These are phyloP conservation scores for Nothobranchius kuhntae DNA, from an alignment of 2,113 vertebrate species.

Conservation along the genomic window DNA sequence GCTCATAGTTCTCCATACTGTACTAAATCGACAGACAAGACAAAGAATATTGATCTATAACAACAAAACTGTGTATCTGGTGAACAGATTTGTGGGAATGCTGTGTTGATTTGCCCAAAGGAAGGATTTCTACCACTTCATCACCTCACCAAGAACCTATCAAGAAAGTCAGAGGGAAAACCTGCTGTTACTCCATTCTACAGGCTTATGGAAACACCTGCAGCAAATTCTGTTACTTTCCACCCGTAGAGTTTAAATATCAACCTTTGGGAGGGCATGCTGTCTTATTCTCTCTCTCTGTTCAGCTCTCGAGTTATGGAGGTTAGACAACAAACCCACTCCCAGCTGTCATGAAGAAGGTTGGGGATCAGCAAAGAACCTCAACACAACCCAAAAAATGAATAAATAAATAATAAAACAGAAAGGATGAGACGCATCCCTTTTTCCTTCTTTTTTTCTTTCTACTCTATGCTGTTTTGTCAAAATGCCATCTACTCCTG, in stretches of 20 bases:
- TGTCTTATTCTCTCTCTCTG: slow-evolving; percentile 36
- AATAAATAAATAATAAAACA: neutral
- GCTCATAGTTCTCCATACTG: slow-evolving; percentile 1
- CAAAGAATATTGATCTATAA: slow-evolving; percentile 25
- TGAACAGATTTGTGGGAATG: slow-evolving; percentile 31
- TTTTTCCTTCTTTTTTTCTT: neutral
- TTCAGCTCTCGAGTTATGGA: slow-evolving; percentile 47
- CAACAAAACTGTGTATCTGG: slow-evolving; percentile 14
- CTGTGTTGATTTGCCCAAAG: slow-evolving; percentile 42
- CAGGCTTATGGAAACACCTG: slow-evolving; percentile 47
- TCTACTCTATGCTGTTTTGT: neutral
- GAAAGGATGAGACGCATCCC: neutral
- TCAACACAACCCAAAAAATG: neutral
- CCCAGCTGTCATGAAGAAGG: slow-evolving; percentile 53
- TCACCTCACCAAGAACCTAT: slow-evolving; percentile 50
- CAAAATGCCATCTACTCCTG: neutral
- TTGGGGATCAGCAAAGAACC: slow-evolving; percentile 43
- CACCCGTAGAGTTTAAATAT: slow-evolving; percentile 59
- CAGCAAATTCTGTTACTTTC: slow-evolving; percentile 53
- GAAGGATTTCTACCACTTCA: slow-evolving; percentile 48
- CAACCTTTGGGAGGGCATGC: slow-evolving; percentile 37
- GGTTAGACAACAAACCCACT: slow-evolving; percentile 60
- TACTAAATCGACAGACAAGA: slow-evolving; percentile 29
- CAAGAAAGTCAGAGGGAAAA: slow-evolving; percentile 43
- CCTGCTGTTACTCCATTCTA: slow-evolving; percentile 39